phyloP scores from a whole-genome alignment of 1,140 invertebrate species.

The Cecropterus lyciades region DNA sequence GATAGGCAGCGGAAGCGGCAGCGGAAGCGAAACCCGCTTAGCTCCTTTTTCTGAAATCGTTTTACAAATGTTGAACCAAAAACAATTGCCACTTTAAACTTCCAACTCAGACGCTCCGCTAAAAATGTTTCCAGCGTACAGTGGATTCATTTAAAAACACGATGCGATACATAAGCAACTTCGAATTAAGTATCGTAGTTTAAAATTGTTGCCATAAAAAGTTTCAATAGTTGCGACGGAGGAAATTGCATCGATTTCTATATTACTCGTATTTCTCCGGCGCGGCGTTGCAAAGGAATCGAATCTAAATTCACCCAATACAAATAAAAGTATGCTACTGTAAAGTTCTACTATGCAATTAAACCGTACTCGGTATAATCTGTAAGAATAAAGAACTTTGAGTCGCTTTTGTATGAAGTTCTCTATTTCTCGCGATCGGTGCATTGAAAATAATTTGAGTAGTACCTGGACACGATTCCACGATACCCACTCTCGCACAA shows the following conservation, averaged over 20 bases:
- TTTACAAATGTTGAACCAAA: constrained; percentile 54
- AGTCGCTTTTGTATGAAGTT: constrained; percentile 69
- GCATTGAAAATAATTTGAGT: constrained; percentile 69
- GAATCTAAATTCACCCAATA: constrained; percentile 67
- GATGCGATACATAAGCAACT: constrained; percentile 45
- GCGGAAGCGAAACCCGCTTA: constrained; percentile 34
- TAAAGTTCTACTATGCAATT: constrained; percentile 74
- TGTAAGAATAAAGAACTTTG: constrained; percentile 78
- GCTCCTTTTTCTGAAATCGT: constrained; percentile 53
- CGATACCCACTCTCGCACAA: constrained; percentile 46
- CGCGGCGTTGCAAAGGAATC: constrained; percentile 48
- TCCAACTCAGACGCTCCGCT: constrained; percentile 36
- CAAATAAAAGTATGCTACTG: constrained; percentile 64
- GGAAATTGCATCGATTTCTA: constrained; percentile 50
- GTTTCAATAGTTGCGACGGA: constrained; percentile 38
- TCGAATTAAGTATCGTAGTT: constrained; percentile 54
- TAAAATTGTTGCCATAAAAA: constrained; percentile 52
- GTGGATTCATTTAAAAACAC: constrained; percentile 54
- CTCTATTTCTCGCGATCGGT: constrained; percentile 72
- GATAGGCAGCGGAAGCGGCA: constrained; percentile 38
- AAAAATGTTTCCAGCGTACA: constrained; percentile 39
- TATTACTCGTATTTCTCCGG: constrained; percentile 44
- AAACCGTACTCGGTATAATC: constrained; percentile 78
- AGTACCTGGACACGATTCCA: constrained; percentile 68
- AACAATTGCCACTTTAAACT: constrained; percentile 41